Evolutionary conservation across 2,888 invertebrate species (phyloP).

Genomic region (Trisateles emortualis): DNA sequence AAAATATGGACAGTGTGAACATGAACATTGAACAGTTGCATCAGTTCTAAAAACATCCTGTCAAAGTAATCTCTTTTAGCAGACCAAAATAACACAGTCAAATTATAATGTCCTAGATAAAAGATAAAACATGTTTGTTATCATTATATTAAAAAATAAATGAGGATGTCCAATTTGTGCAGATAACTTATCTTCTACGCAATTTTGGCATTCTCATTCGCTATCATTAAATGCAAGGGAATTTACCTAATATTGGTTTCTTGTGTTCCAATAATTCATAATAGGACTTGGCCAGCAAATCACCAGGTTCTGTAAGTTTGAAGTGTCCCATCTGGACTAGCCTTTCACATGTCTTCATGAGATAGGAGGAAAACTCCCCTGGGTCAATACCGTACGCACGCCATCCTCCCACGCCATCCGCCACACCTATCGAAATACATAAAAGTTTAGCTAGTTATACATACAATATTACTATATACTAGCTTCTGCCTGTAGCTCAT

Average conservation of each 20-base stretch:
- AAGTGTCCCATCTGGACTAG: conserved; percentile 96
- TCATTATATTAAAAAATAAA: not conserved
- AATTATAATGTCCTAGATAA: not conserved
- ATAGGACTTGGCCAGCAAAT: conserved; percentile 96
- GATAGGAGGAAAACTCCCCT: conserved; percentile 96
- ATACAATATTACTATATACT: too few relatives aligned
- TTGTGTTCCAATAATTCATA: conserved; percentile 97
- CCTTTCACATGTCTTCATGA: conserved; percentile 98
- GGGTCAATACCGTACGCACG: conserved; percentile 99
- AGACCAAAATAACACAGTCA: not conserved
- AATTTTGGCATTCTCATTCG: too few relatives aligned
- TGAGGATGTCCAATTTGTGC: not conserved
- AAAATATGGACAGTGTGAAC: too few relatives aligned
- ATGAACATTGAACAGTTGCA: not conserved
- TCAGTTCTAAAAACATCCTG: not conserved
- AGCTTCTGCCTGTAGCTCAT: too few relatives aligned
- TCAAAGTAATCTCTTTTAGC: not conserved
- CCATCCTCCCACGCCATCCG: conserved; percentile 99
- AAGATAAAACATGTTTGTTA: not conserved
- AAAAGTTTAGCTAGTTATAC: not conserved
- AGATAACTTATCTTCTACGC: not conserved
- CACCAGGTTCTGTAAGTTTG: conserved; percentile 94
- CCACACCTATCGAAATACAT: conserved; percentile 91
- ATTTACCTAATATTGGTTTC: conserved; percentile 94
- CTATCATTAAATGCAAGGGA: not conserved